A percentile compares a stretch with the other conserved stretches of the same genome.
Evolutionary conservation across 2,797 vertebrate genomes (phyloP).

Genomic region (Phoxinus dragarum): DNA sequence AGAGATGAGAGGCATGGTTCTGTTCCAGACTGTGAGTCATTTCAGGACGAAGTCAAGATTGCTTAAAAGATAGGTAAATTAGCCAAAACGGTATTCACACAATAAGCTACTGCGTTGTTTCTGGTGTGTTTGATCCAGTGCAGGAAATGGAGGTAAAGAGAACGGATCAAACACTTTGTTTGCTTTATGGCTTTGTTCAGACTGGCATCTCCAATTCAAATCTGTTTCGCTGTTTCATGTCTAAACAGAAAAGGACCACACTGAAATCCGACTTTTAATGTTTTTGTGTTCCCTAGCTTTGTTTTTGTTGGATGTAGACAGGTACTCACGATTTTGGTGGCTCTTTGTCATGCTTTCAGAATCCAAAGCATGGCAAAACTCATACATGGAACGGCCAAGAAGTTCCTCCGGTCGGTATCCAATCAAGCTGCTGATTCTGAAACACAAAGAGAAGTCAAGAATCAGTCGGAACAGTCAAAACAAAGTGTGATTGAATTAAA

Average conservation of each 20-base stretch:
- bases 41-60: constrained; percentile 24
- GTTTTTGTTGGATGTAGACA: not conserved
- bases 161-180: not conserved
- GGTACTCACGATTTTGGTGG: constrained; percentile 89
- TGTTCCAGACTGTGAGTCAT: constrained; percentile 28
- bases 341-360: constrained; percentile 87
- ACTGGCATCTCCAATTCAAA: constrained; percentile 9
- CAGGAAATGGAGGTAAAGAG: not conserved
- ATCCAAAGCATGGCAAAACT: constrained; percentile 93
- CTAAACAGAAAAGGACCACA: not conserved
- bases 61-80: constrained; percentile 39
- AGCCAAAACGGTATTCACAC: constrained; percentile 23
- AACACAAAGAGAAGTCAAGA: constrained; percentile 47
- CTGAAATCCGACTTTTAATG: not conserved
- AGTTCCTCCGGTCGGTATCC: constrained; percentile 91
- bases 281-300: not conserved
- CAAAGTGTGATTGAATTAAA: constrained; percentile 37
- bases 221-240: not conserved
- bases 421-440: constrained; percentile 86
- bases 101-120: constrained; percentile 7
- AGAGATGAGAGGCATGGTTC: constrained; percentile 42
- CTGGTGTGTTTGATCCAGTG: not conserved
- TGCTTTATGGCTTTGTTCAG: constrained; percentile 3
- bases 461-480: constrained; percentile 36
- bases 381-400: constrained; percentile 89